phyloP scores from a whole-genome alignment of 1,140 invertebrate species.

The Hetaerina americana region DNA sequence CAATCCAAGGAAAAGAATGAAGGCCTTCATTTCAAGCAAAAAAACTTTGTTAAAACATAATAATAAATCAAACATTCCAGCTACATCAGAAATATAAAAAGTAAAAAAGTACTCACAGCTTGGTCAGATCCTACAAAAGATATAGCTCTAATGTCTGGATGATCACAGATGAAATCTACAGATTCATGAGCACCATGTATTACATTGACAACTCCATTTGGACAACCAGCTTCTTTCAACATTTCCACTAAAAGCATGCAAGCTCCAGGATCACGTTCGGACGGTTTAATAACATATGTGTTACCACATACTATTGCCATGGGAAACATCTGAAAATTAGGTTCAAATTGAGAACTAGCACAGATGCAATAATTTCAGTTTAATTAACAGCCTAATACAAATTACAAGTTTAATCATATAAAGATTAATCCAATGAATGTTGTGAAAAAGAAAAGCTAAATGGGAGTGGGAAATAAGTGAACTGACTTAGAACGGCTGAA shows the following conservation, averaged over 20 bases:
- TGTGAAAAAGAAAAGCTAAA: too few relatives aligned
- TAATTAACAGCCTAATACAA: too few relatives aligned
- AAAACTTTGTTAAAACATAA: too few relatives aligned
- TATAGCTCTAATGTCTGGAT: constrained; percentile 91
- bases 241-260: constrained; percentile 89
- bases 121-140: constrained; percentile 96
- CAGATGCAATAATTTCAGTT: too few relatives aligned
- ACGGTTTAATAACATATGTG: constrained; percentile 67
- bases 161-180: constrained; percentile 95
- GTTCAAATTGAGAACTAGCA: background rate
- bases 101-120: constrained; percentile 46
- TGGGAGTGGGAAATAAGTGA: too few relatives aligned
- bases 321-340: constrained; percentile 68
- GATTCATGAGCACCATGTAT: constrained; percentile 90
- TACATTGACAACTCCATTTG: constrained; percentile 87
- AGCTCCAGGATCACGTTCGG: constrained; percentile 93
- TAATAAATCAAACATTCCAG: too few relatives aligned
- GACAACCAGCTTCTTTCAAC: constrained; percentile 79
- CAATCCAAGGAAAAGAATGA: too few relatives aligned
- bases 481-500: too few relatives aligned
- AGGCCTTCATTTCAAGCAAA: too few relatives aligned
- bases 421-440: too few relatives aligned
- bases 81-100: too few relatives aligned
- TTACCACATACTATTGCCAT: constrained; percentile 83
- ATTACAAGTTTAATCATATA: too few relatives aligned